Evolutionary conservation across 2,113 vertebrate genomes (phyloP).

Genomic region (Hypocryptadius cinnamomeus): DNA sequence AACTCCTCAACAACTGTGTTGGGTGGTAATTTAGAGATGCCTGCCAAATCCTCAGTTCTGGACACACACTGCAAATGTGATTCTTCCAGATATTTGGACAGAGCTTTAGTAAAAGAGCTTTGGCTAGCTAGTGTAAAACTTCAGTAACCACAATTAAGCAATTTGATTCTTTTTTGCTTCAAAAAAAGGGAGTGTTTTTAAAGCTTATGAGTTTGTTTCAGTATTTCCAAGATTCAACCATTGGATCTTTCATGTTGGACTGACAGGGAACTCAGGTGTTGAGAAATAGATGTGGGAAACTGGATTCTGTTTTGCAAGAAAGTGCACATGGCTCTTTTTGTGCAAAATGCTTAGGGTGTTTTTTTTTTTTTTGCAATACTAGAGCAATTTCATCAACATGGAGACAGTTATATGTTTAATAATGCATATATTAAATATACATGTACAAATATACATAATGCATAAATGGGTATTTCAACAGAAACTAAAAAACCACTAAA

Average conservation of each 20-base stretch:
- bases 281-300: neutral
- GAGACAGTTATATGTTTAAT: neutral
- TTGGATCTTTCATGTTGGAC: neutral
- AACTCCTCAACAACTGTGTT: neutral
- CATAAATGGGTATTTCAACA: neutral
- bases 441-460: no score
- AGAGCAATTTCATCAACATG: neutral
- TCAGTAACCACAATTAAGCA: neutral
- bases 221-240: neutral
- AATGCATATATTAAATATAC: no score
- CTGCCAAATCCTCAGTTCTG: neutral
- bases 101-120: neutral
- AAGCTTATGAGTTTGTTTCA: neutral
- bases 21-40: neutral
- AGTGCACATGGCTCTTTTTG: neutral
- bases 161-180: neutral
- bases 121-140: neutral
- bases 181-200: neutral
- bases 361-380: neutral
- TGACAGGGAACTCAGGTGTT: neutral
- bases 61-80: neutral
- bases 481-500: neutral
- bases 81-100: neutral
- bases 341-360: neutral
- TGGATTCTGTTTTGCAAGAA: neutral